Conservation (phyloP, 2,888 invertebrate genomes). For the Bombylius major region DNA sequence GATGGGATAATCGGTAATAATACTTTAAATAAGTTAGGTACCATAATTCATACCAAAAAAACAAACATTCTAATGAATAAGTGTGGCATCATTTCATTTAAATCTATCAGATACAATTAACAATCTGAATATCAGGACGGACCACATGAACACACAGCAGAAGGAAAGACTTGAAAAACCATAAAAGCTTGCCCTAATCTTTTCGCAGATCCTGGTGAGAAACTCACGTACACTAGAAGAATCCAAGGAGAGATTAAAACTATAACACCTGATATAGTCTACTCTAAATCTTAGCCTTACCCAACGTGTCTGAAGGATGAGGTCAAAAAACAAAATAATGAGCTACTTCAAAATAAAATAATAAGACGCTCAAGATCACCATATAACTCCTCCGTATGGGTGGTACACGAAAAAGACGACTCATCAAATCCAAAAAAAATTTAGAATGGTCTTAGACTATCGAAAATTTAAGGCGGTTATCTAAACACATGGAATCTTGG, state of each 20-base stretch:
- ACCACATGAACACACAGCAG: too few species aligned
- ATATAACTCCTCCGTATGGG: constrained; percentile 11
- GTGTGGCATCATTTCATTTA: not conserved
- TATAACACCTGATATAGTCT: constrained; percentile 2
- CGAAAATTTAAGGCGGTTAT: too few species aligned
- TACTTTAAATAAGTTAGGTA: too few species aligned
- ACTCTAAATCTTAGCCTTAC: constrained; percentile 8
- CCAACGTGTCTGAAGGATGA: not conserved
- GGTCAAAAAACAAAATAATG: constrained; percentile 1
- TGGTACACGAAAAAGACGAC: too few species aligned
- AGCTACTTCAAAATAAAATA: constrained; percentile 3
- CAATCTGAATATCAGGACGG: too few species aligned
- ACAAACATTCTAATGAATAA: not conserved
- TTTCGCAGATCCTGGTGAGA: constrained; percentile 5
- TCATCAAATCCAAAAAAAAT: too few species aligned
- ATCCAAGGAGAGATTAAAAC: constrained; percentile 8
- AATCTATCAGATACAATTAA: too few species aligned
- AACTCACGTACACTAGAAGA: constrained; percentile 8
- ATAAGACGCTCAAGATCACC: constrained; percentile 11
- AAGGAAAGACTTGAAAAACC: too few species aligned
- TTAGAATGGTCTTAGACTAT: too few species aligned
- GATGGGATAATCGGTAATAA: too few species aligned
- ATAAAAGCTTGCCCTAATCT: too few species aligned
- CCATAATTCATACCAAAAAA: not conserved
- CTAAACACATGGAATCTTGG: too few species aligned